These are phyloP conservation scores for Eilema depressum DNA, from an alignment of 2,888 invertebrate species.

Conservation along the genomic window DNA sequence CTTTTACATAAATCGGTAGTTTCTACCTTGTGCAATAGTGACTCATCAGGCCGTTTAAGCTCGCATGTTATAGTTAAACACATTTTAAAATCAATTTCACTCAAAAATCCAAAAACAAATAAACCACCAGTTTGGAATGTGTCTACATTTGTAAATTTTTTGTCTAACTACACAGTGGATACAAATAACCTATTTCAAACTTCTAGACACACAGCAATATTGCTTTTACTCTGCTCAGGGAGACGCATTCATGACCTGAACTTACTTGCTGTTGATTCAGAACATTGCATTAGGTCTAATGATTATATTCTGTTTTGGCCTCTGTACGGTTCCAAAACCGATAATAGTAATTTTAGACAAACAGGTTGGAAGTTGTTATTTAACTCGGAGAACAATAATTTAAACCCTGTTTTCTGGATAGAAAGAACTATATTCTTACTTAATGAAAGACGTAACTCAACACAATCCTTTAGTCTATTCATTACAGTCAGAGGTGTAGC, in stretches of 20 bases:
- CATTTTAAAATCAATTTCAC: too few species aligned
- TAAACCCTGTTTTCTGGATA: not conserved
- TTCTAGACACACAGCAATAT: not conserved
- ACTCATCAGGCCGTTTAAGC: too few species aligned
- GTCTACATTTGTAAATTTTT: not conserved
- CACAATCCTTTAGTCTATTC: not conserved
- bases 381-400: not conserved
- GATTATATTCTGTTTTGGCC: not conserved
- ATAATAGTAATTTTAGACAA: not conserved
- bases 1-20: too few species aligned
- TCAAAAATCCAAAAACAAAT: conserved; percentile 17
- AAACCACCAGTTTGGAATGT: not conserved
- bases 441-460: not conserved
- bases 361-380: not conserved
- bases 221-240: not conserved
- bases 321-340: not conserved
- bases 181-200: not conserved
- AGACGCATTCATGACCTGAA: not conserved
- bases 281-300: not conserved
- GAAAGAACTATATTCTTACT: not conserved
- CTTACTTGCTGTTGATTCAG: not conserved
- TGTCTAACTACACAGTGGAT: not conserved
- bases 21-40: too few species aligned
- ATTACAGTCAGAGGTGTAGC: not conserved
- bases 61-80: too few species aligned